Evolutionary conservation across 2,797 vertebrate species (phyloP).

Genomic region (Sciaenops ocellatus): DNA sequence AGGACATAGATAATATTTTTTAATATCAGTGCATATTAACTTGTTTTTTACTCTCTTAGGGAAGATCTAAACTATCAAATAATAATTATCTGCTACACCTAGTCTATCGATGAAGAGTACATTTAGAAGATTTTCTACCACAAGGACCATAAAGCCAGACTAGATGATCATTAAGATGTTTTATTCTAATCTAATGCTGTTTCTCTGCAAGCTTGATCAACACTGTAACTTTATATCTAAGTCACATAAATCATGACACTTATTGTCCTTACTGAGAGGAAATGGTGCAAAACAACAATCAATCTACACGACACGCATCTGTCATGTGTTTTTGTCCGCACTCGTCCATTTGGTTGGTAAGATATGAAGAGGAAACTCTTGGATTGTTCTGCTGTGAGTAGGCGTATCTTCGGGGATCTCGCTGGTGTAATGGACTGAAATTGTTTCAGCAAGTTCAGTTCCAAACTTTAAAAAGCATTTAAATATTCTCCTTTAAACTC

Average conservation of each 20-base stretch:
- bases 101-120: constrained; percentile 4
- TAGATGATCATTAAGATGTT: constrained; percentile 1
- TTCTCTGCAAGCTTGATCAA: constrained; percentile 14
- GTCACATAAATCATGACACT: background rate
- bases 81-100: no score
- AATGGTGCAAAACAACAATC: constrained; percentile 5
- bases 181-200: constrained; percentile 5
- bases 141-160: constrained; percentile 8
- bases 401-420: constrained; percentile 5
- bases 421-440: constrained; percentile 24
- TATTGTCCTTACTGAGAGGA: background rate
- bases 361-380: constrained; percentile 4
- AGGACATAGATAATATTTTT: background rate
- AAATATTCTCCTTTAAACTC: constrained; percentile 1
- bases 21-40: background rate
- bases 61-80: no score
- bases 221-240: background rate
- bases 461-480: background rate
- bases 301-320: background rate
- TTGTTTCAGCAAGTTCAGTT: constrained; percentile 17
- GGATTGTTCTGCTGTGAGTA: background rate
- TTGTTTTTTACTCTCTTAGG: background rate
- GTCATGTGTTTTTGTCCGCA: constrained; percentile 2
- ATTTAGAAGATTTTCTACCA: constrained; percentile 14
- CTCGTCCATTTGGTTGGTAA: background rate